A percentile compares a stretch with the other conserved stretches of the same genome.
Conservation (phyloP, 2,797 vertebrate genomes). For the Hydrolagus colliei region DNA sequence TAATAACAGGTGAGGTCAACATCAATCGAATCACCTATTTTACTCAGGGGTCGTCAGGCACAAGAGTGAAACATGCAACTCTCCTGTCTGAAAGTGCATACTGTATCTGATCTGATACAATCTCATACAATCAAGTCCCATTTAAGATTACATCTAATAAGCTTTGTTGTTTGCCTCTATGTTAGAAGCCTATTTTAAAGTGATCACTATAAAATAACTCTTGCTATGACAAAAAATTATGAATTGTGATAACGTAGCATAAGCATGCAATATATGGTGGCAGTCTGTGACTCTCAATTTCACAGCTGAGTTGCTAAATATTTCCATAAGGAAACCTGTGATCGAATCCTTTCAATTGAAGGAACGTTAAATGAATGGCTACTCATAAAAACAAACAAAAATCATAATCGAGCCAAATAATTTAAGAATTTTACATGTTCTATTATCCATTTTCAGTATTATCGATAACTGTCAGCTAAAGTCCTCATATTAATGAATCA, state of each 20-base stretch:
- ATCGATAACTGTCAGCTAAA: neutral
- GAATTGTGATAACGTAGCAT: neutral
- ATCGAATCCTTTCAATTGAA: slow-evolving; percentile 4
- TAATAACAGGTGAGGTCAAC: neutral
- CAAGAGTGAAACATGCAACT: no score
- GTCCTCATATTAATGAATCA: neutral
- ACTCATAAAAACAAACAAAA: slow-evolving; percentile 42
- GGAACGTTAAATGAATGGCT: slow-evolving; percentile 15
- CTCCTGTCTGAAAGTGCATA: neutral
- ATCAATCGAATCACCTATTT: neutral
- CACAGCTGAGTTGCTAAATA: slow-evolving; percentile 36
- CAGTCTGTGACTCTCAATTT: slow-evolving; percentile 34
- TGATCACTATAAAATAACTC: neutral
- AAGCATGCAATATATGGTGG: neutral
- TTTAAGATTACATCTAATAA: neutral
- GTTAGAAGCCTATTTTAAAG: neutral
- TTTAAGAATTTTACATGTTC: slow-evolving; percentile 40
- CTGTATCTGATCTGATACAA: neutral
- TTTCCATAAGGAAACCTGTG: neutral
- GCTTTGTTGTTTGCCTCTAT: neutral
- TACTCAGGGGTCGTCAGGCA: neutral
- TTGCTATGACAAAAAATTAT: neutral
- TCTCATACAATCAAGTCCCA: neutral
- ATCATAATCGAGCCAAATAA: slow-evolving; percentile 35
- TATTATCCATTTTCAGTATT: neutral